Evolutionary conservation across 92 coral and sea anemone genomes (phyloP), one percentile per base, ranked within the genome.

Genomic region (Chrysogorgia sp.): DNA sequence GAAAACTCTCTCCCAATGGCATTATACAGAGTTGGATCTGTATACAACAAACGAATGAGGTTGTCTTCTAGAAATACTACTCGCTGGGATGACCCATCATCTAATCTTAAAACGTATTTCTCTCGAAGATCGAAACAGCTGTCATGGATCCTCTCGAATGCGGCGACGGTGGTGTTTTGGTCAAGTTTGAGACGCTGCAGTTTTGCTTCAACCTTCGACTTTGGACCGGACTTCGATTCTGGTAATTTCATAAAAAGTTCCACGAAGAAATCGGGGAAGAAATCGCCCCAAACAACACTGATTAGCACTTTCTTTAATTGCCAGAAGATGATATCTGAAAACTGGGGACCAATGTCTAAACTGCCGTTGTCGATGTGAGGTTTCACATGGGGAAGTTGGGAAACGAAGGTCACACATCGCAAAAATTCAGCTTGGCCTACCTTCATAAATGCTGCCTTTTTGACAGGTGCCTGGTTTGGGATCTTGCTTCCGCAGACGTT

Each of bases 391-490:
- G 60, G 23, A 53, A 53, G 60, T 17, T 53, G 60, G 28, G 60
- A 53, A n/a, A 53, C 60, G 28, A 53, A 53, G 6, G 60, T 53
- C n/a, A 53, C 60, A 53, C 59, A 55, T 7, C 52, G 35, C 1
- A 81, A 58, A 21, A 67, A 67, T 69, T 29, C 23, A 25, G 20
- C 13, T 43, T 56, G 17, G 48, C 68, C 49, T 31, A 68, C 69
- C 62, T 40, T 53, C 43, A n/a, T 25, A 6, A 34, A 50, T 28
- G 78, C 45, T 87, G 86, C 63, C 74, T 72, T 67, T 84, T 56
- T 82, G 82, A 84, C 92, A 89, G 60, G 60, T 53, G 60, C 60
- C 60, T 53, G 28, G 60, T 53, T 53, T 53, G 4, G 60, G 60
- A 5, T 53, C n/a, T 53, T 53, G 60, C 60, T 53, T 53, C 28